A percentile compares a stretch with the other conserved stretches of the same genome.
phyloP scores from a whole-genome alignment of 35 echinoderm and acorn worm genomes.

The Ophiothrix spiculata region DNA sequence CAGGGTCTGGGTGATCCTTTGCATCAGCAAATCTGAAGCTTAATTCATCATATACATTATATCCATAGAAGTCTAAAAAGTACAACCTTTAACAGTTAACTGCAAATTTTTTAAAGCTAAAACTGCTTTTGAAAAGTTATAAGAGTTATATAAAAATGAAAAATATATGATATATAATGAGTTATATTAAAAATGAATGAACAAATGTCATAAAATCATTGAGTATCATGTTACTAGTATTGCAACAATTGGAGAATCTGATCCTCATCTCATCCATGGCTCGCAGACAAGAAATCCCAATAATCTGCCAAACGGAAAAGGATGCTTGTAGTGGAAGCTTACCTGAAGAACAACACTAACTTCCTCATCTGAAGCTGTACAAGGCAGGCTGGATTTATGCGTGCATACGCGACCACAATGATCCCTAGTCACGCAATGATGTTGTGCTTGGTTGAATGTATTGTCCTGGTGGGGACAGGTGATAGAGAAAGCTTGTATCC shows the following conservation, averaged over 20 bases:
- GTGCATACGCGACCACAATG: neutral
- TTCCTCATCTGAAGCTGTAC: neutral
- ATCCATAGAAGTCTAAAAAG: too few relatives aligned
- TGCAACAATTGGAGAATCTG: neutral
- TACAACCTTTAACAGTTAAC: too few relatives aligned
- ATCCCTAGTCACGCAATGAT: neutral
- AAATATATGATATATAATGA: too few relatives aligned
- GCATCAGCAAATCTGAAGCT: too few relatives aligned
- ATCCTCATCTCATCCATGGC: neutral
- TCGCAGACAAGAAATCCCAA: neutral
- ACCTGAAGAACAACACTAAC: constrained; percentile 5
- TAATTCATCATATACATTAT: too few relatives aligned
- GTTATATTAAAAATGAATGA: too few relatives aligned
- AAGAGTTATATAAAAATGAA: too few relatives aligned
- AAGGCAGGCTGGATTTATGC: neutral
- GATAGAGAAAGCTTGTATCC: neutral
- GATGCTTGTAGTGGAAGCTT: neutral
- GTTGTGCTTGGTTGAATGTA: neutral
- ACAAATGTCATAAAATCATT: too few relatives aligned
- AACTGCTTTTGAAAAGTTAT: too few relatives aligned
- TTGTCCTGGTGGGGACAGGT: neutral
- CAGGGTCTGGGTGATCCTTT: too few relatives aligned
- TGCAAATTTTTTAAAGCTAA: too few relatives aligned
- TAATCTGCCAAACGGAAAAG: neutral
- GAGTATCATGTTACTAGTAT: too few relatives aligned